Evolutionary conservation across 2,797 vertebrate species (phyloP).

Genomic region (Hozukius guyotensis): DNA sequence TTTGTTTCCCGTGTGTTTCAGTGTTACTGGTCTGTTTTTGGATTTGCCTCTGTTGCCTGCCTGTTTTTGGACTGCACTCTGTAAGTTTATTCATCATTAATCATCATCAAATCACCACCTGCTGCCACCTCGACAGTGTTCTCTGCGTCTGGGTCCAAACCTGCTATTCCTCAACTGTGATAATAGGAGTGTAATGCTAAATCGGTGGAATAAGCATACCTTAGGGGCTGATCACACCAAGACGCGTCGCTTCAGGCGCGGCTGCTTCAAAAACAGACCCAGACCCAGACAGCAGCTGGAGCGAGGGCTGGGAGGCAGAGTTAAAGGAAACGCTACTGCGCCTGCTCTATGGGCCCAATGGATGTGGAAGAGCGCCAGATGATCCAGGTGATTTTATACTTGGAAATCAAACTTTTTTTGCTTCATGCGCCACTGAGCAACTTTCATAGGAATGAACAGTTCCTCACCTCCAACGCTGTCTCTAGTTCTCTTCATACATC

Average conservation of each 20-base stretch:
- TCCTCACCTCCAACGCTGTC: too few species aligned
- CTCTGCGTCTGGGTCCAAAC: neutral
- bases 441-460: neutral
- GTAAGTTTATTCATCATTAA: neutral
- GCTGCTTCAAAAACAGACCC: too few species aligned
- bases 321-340: neutral
- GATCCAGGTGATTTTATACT: neutral
- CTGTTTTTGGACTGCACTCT: neutral
- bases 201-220: neutral
- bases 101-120: neutral
- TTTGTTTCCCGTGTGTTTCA: neutral
- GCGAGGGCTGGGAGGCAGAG: neutral
- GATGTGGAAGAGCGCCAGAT: neutral
- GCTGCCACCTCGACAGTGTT: neutral
- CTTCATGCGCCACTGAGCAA: neutral
- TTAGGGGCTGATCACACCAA: too few species aligned
- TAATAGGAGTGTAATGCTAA: neutral
- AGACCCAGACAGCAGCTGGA: neutral
- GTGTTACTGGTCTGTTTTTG: neutral
- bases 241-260: fast-evolving
- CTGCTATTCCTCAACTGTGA: neutral
- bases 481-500: neutral
- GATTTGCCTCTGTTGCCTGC: too few species aligned
- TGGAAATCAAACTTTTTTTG: neutral
- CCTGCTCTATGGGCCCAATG: neutral